Evolutionary conservation across 2,888 invertebrate species (phyloP).

Genomic region (Mythimna impura): DNA sequence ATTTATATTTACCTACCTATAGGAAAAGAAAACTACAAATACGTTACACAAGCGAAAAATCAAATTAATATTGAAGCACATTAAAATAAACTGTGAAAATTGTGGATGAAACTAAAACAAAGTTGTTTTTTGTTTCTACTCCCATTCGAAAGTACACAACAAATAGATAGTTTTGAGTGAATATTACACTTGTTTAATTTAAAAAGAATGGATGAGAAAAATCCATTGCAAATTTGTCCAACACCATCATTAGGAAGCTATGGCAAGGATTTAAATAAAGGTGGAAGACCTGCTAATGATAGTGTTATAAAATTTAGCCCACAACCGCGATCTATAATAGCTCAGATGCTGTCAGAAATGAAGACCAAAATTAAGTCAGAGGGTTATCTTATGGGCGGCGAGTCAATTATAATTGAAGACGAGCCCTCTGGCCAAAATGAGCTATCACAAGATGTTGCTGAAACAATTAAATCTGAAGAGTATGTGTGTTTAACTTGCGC

Average conservation of each 20-base stretch:
- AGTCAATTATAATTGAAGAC: conserved; percentile 31
- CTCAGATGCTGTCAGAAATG: conserved; percentile 74
- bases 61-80: background rate
- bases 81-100: background rate
- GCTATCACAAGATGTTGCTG: conserved; percentile 20
- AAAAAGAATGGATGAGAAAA: conserved; percentile 66
- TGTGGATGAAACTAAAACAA: background rate
- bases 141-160: background rate
- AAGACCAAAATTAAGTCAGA: conserved; percentile 47
- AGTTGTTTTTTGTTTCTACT: background rate
- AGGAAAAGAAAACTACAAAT: too few relatives aligned
- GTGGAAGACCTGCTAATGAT: conserved; percentile 77
- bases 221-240: conserved; percentile 69
- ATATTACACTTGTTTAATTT: background rate
- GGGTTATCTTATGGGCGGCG: background rate
- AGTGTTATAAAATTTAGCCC: conserved; percentile 76
- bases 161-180: background rate
- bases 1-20: too few relatives aligned
- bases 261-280: conserved; percentile 63
- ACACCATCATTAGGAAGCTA: conserved; percentile 16
- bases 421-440: conserved; percentile 25
- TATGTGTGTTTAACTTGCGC: conserved; percentile 40
- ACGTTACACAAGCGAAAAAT: background rate
- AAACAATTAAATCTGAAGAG: conserved; percentile 36
- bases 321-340: conserved; percentile 81